These are phyloP conservation scores for Drosophila chauvacae DNA, from an alignment of 1,140 invertebrate genomes.

Conservation along the genomic window DNA sequence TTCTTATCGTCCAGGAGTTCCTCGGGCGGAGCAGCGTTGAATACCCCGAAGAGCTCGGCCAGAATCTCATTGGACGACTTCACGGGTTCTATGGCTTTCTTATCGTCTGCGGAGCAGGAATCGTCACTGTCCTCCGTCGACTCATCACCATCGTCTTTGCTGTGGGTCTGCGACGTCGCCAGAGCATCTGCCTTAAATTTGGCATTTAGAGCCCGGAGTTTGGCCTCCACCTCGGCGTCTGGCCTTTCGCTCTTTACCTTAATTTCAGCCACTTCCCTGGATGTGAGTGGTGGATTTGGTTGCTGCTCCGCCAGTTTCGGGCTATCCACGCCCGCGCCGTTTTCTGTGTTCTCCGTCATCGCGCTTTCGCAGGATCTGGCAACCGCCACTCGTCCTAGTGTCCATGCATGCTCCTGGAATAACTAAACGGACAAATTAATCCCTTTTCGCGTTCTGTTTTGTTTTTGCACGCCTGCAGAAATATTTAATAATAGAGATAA, in stretches of 20 bases:
- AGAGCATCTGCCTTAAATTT: constrained; percentile 41
- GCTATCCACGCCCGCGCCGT: constrained; percentile 30
- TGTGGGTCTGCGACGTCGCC: constrained; percentile 2
- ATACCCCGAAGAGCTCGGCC: constrained; percentile 90
- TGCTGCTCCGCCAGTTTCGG: constrained; percentile 23
- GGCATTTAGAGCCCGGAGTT: constrained; percentile 60
- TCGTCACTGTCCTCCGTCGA: constrained; percentile 21
- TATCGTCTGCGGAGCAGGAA: constrained; percentile 67
- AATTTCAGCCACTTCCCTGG: constrained; percentile 1
- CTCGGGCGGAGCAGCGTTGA: constrained; percentile 86
- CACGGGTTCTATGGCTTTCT: constrained; percentile 84
- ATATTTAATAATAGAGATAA: constrained; percentile 31
- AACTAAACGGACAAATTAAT: not conserved
- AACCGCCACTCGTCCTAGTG: constrained; percentile 6
- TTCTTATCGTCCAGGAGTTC: constrained; percentile 74
- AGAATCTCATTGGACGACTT: constrained; percentile 92
- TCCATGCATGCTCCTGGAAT: constrained; percentile 9
- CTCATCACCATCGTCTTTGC: constrained; percentile 18
- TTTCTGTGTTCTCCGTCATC: constrained; percentile 66
- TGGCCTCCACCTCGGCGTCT: constrained; percentile 65
- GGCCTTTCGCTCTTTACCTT: constrained; percentile 61
- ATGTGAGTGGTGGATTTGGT: not conserved
- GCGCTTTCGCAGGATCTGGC: constrained; percentile 12
- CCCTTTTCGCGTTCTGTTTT: constrained; percentile 20
- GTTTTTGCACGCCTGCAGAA: constrained; percentile 36